Evolutionary conservation across 2,888 invertebrate genomes (phyloP), one percentile per base, ranked within the genome.

Genomic region (Ecliptopera silaceata): DNA sequence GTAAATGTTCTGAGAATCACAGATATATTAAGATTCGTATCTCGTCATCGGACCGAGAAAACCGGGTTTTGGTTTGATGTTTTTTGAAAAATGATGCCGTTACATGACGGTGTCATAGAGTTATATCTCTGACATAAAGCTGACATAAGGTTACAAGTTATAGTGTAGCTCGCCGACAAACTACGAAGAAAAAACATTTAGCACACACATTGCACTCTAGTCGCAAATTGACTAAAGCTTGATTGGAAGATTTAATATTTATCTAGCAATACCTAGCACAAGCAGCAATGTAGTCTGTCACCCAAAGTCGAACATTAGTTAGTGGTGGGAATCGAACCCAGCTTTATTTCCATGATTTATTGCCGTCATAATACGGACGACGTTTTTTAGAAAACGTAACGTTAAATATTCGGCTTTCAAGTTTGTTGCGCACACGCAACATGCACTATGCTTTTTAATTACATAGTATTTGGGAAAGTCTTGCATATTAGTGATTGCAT

Each of bases 11-110:
- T 65, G 63, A 61, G 70, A 68, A 72, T 71, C 60, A 64, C 51
- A 42, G 59, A 54, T 59, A 48, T 26, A 68, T 69, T 66, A 64
- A 72, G 69, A 77, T 73, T 61, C 43, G 54, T 70, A 75, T 74
- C 72, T 62, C 54, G 50, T 50, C 52, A 63, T 63, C 56, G 64
- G 54, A 65, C 63, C 65, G 65, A 68, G 65, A 65, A 69, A 70
- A 67, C 65, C 61, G 66, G 65, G 68, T 71, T 68, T 63, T 26
- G 41, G 38, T 29, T 10, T 22, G 22, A 6, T 8, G 13, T 29
- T n/a, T 13, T 6, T 12, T 10, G 17, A 48, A 17, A 48, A 6
- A n/a, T 39, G 3, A n/a, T 1, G 12, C 29, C 47, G 47, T 17
- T 11, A 29, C 12, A 36, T 36, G 8, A 13, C 36, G 36, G 36